These are phyloP conservation scores for Palloptera scutellata DNA, from an alignment of 2,888 invertebrate genomes.

Conservation along the genomic window DNA sequence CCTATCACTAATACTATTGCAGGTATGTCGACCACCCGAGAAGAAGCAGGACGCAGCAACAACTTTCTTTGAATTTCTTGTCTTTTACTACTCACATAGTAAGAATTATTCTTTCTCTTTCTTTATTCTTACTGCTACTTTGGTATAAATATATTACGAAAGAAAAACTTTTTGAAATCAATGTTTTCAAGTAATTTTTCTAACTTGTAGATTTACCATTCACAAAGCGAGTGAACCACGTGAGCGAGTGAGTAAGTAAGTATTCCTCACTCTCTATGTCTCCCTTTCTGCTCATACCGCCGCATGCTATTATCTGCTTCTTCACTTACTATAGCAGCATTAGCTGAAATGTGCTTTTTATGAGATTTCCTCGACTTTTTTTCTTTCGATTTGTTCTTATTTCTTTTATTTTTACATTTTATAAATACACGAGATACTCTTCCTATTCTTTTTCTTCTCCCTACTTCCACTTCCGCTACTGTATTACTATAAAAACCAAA, in stretches of 20 bases:
- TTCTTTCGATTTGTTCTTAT: neutral
- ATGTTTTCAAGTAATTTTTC: slow-evolving; percentile 6
- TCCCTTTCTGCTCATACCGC: neutral
- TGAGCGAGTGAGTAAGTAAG: slow-evolving; percentile 3
- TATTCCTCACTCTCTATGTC: neutral
- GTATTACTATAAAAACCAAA: neutral
- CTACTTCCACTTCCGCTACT: neutral
- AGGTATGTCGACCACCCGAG: neutral
- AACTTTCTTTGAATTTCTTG: too few relatives aligned
- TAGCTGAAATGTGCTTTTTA: slow-evolving; percentile 16
- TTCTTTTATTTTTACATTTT: neutral
- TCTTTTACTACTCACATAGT: too few relatives aligned
- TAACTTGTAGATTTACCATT: neutral
- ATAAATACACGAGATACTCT: neutral
- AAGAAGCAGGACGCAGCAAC: neutral
- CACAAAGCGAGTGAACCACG: neutral
- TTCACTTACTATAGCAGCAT: neutral
- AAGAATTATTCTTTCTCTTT: neutral
- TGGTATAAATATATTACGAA: slow-evolving; percentile 8
- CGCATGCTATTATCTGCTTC: neutral
- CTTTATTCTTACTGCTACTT: neutral
- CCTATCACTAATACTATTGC: slow-evolving; percentile 8
- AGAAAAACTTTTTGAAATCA: slow-evolving; percentile 23
- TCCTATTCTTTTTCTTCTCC: neutral
- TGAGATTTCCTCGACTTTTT: slow-evolving; percentile 12